Base-by-base conservation (phyloP, 2,113 vertebrate species). In the Elephas maximus region DNA sequence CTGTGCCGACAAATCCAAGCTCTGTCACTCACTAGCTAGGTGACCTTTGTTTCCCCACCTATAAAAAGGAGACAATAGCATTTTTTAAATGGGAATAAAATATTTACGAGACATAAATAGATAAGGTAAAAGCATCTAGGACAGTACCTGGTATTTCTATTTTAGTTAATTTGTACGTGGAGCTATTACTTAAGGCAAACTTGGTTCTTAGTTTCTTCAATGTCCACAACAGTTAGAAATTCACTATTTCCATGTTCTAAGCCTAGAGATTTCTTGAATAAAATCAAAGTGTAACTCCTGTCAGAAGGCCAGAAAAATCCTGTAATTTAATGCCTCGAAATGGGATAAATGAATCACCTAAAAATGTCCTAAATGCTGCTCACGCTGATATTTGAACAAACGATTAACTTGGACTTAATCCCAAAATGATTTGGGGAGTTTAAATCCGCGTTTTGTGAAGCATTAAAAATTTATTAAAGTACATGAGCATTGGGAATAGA, bases 301-400 rank as follows among this genome's bases (percentile, higher is more conserved):
- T 6, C 60, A 84, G 23, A 87, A 95, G 14, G 21, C 12, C 23
- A 90, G 80, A 53, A 87, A 65, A 94, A 62, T 0, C 4, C 7
- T 77, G 17, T 88, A 53, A 53, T 78, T 33, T 71, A 37, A 24
- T 57, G 2, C 60, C 81, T 41, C 91, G 51, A 93, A 80, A 88
- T 24, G 28, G 78, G 12, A 30, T 30, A 92, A 91, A 51, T 62
- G 24, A 84, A 74, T n/a, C 18, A 81, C 53, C 24, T 76, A 79
- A 81, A 73, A 26, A 78, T 77, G 60, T 11, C 45, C 71, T 95
- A 89, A 95, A 91, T 53, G 26, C 33, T 91, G 62, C 17, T 84
- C 37, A 2, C 73, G 44, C 73, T 96, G 86, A 96, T n/a, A 88
- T 93, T 97, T 82, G 62, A 85, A 81, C 23, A 91, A 87, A 92